A percentile compares a stretch with the other conserved stretches of the same genome.
Conservation (phyloP, 1,140 invertebrate genomes). For the Muscidifurax raptorellus region DNA sequence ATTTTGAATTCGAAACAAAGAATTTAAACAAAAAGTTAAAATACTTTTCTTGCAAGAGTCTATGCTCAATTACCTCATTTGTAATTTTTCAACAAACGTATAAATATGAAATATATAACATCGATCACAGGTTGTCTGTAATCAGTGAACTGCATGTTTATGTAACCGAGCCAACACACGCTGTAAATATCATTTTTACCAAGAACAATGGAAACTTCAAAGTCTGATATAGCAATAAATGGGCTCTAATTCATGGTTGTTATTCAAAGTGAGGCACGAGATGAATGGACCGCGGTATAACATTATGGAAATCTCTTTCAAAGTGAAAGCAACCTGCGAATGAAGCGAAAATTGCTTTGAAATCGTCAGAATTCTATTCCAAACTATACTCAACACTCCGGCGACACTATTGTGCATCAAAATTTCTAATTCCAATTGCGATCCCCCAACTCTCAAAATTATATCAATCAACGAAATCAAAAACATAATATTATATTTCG, state of each 20-base stretch:
- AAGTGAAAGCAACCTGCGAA: neutral
- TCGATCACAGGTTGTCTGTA: neutral
- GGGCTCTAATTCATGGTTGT: neutral
- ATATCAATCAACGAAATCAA: too few relatives aligned
- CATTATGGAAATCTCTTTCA: neutral
- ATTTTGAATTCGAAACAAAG: too few relatives aligned
- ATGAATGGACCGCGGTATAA: neutral
- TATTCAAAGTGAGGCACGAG: neutral
- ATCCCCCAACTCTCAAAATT: too few relatives aligned
- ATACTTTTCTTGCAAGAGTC: neutral
- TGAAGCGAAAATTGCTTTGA: neutral
- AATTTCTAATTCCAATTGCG: too few relatives aligned
- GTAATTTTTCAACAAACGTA: neutral
- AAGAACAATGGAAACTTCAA: conserved; percentile 4
- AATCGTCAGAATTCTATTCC: neutral
- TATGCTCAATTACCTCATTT: too few relatives aligned
- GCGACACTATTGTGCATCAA: too few relatives aligned
- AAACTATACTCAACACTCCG: neutral
- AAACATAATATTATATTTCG: too few relatives aligned
- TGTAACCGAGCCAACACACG: too few relatives aligned
- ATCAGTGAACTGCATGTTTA: neutral
- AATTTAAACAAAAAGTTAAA: neutral
- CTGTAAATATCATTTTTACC: neutral
- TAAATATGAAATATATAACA: neutral
- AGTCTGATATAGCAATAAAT: neutral